These are phyloP conservation scores for Metallyticus violacea DNA, from an alignment of 2,888 invertebrate genomes.

Conservation along the genomic window DNA sequence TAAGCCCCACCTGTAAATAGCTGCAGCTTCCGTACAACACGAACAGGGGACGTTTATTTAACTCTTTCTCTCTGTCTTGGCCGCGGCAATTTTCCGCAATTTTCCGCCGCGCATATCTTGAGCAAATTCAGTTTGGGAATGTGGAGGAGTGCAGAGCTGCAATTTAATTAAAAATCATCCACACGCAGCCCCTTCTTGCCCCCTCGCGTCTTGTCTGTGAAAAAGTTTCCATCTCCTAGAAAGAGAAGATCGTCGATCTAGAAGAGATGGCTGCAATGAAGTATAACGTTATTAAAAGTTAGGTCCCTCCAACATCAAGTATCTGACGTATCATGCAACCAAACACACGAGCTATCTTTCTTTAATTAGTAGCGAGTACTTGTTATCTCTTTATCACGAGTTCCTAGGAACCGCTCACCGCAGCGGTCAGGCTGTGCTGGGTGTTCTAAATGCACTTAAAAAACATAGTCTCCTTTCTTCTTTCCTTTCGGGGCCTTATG, in stretches of 20 bases:
- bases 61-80: neutral
- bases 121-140: neutral
- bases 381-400: neutral
- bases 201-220: neutral
- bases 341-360: neutral
- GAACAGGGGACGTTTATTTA: neutral
- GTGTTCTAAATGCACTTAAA: too few species aligned
- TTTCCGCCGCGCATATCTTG: neutral
- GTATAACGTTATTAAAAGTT: neutral
- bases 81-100: neutral
- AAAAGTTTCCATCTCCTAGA: neutral
- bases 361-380: neutral
- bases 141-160: neutral
- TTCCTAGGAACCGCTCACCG: too few species aligned
- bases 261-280: neutral
- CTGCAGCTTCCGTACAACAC: neutral
- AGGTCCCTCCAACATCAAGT: neutral
- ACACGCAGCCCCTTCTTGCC: too few species aligned
- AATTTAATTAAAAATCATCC: neutral
- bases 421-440: too few species aligned
- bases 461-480: too few species aligned
- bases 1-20: too few species aligned
- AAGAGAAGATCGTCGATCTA: too few species aligned
- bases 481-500: too few species aligned
- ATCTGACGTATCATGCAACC: neutral